Percentiles rank a stretch among this genome's conserved stretches.
phyloP scores from a whole-genome alignment of 23 tunicate genomes.

The Halocynthia roretzi region DNA sequence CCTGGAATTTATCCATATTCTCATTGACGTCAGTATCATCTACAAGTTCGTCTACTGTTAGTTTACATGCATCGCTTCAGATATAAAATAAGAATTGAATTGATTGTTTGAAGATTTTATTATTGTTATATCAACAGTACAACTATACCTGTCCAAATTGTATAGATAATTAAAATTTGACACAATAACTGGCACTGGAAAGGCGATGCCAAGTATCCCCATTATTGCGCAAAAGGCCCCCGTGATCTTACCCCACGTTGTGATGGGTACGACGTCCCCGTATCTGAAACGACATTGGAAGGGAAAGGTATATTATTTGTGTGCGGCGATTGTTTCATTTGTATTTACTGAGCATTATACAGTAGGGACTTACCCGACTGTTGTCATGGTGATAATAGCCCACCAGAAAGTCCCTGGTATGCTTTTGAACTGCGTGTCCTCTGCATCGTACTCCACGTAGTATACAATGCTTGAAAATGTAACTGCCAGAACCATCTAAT shows the following conservation, averaged over 20 bases:
- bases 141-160: slow-evolving; percentile 84
- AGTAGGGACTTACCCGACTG: slow-evolving; percentile 76
- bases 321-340: neutral
- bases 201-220: slow-evolving; percentile 97
- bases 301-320: neutral
- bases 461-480: slow-evolving; percentile 84
- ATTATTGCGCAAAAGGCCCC: slow-evolving; percentile 91
- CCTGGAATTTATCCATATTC: slow-evolving; percentile 37
- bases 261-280: slow-evolving; percentile 75
- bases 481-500: slow-evolving; percentile 77
- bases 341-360: neutral
- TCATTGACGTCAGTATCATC: slow-evolving; percentile 25
- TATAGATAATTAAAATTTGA: slow-evolving; percentile 96
- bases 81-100: neutral
- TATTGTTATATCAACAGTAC: neutral
- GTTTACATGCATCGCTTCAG: slow-evolving; percentile 52
- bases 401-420: slow-evolving; percentile 98
- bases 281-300: slow-evolving; percentile 29
- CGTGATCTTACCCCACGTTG: slow-evolving; percentile 76
- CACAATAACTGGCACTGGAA: slow-evolving; percentile 97
- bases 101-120: neutral
- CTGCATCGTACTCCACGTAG: slow-evolving; percentile 75
- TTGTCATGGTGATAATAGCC: slow-evolving; percentile 99
- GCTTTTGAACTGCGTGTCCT: slow-evolving; percentile 54
- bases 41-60: slow-evolving; percentile 62